phyloP scores from a whole-genome alignment of 2,113 vertebrate genomes.

The Gulo gulo region DNA sequence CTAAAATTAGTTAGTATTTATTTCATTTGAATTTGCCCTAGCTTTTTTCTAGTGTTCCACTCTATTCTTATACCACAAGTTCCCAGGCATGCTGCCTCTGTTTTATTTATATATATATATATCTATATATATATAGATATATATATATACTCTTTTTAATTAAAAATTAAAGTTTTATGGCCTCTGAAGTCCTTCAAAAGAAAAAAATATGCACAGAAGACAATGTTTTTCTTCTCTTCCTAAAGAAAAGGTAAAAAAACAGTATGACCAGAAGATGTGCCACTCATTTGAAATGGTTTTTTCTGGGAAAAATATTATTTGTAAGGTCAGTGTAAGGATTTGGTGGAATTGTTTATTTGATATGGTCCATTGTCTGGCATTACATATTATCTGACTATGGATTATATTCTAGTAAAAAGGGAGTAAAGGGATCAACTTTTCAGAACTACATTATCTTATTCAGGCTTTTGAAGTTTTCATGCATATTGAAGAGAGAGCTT shows the following conservation, averaged over 20 bases:
- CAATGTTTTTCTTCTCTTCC: not conserved
- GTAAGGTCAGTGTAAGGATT: constrained; percentile 14
- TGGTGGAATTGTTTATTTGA: not conserved
- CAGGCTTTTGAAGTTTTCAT: constrained; percentile 52
- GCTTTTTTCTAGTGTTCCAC: not conserved
- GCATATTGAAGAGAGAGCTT: constrained; percentile 40
- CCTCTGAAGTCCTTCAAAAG: not conserved
- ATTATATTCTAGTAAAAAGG: constrained; percentile 37
- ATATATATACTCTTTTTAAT: not conserved
- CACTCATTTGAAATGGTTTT: constrained; percentile 39
- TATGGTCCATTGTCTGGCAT: constrained; percentile 20
- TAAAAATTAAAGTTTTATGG: not conserved
- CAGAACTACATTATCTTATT: constrained; percentile 52
- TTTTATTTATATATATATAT: not conserved
- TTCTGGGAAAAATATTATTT: constrained; percentile 40
- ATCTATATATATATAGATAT: not conserved
- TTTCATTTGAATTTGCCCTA: constrained; percentile 29
- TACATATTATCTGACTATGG: constrained; percentile 8
- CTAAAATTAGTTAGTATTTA: not conserved
- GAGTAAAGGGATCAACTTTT: constrained; percentile 17
- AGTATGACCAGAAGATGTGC: not conserved
- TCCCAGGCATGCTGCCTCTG: not conserved
- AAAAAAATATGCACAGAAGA: not conserved
- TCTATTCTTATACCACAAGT: not conserved
- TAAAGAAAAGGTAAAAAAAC: constrained; percentile 42